Evolutionary conservation across 2,797 vertebrate species (phyloP), one percentile per base, ranked within the genome.

Genomic region (Rhyacichthys aspro): DNA sequence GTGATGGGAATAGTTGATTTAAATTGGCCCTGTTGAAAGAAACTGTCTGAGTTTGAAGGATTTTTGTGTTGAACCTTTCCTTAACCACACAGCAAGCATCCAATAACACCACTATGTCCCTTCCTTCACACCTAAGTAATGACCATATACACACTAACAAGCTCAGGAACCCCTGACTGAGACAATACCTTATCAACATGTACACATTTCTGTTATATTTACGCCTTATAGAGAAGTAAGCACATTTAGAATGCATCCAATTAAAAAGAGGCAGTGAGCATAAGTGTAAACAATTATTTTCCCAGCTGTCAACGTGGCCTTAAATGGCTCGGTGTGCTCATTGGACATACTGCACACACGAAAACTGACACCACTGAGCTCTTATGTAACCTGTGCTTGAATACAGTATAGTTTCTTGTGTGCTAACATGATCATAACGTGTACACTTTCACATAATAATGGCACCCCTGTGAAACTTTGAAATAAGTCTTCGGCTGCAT

Each of bases 301-400:
- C 14, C 59, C 59, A 70, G 50, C 58, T 67, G 75, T 64, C 60
- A 37, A 18, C 5, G 3, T 19, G 44, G 12, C 64, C 62, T 67
- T 53, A 52, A 67, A 64, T 64, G 15, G n/a, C 16, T 49, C n/a
- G n/a, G 33, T 46, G 52, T 39, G n/a, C 66, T 70, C 56, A 52
- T 42, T 45, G 55, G 49, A 34, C 6, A 7, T 9, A 18, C 10
- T 16, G 50, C 11, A 17, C 53, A 7, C 16, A 47, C 55, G 73
- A 41, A 62, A 69, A 78, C 43, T 23, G 57, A 59, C 38, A 65
- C 55, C 54, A 43, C 52, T 53, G 36, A 18, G 19, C 69, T 61
- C n/a, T 34, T n/a, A 36, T 60, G 37, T 64, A 67, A 53, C 67
- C 44, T 55, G 52, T 71, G 67, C 57, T n/a, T n/a, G n/a, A n/a